These are phyloP conservation scores for Hozukius guyotensis DNA, from an alignment of 2,797 vertebrate species.

Conservation along the genomic window DNA sequence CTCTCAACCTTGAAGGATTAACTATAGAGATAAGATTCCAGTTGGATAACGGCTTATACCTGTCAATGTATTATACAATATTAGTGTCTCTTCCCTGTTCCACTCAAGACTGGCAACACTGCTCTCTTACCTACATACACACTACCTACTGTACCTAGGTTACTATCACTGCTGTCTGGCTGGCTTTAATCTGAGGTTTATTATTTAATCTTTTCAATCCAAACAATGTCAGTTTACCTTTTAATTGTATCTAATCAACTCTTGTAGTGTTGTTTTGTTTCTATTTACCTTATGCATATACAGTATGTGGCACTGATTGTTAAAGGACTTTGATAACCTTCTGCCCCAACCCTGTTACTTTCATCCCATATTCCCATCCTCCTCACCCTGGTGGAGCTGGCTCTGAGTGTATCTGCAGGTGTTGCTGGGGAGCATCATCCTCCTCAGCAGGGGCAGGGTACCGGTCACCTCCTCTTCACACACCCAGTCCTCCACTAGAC, in stretches of 20 bases:
- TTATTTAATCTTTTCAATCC: neutral
- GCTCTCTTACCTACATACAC: neutral
- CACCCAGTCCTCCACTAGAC: slow-evolving; percentile 99
- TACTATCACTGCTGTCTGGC: neutral
- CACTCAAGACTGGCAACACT: neutral
- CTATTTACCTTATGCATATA: neutral
- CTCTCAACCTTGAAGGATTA: slow-evolving; percentile 38
- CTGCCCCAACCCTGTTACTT: neutral
- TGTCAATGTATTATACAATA: slow-evolving; percentile 6
- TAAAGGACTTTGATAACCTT: neutral
- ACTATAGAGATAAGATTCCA: slow-evolving; percentile 14
- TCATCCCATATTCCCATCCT: neutral
- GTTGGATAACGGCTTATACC: slow-evolving; percentile 25
- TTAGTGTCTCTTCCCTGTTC: neutral
- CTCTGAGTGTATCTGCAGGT: slow-evolving; percentile 92
- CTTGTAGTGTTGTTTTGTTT: neutral
- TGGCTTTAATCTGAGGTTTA: fast-evolving
- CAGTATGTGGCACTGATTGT: neutral
- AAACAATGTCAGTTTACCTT: neutral
- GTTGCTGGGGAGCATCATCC: slow-evolving; percentile 92
- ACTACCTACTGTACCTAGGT: neutral
- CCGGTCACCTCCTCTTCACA: slow-evolving; percentile 97
- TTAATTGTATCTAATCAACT: neutral
- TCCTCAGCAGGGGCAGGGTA: slow-evolving; percentile 90
- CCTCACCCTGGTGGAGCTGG: slow-evolving; percentile 93